These are phyloP conservation scores for Ophioninae sp. DNA, from an alignment of 2,888 invertebrate species.

Conservation along the genomic window DNA sequence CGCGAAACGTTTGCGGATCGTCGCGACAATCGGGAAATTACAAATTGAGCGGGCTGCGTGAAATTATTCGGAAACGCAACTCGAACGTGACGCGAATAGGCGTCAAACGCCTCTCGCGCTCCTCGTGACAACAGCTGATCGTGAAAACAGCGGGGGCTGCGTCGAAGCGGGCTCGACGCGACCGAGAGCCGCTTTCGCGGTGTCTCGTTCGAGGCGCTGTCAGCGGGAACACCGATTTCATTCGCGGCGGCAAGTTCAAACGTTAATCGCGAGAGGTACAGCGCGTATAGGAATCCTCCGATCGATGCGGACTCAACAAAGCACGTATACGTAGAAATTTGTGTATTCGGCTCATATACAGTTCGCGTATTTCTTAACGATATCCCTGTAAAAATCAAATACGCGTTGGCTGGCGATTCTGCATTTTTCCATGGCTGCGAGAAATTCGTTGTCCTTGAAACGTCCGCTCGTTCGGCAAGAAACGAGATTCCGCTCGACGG, in stretches of 20 bases:
- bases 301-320: background rate
- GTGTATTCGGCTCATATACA: constrained; percentile 64
- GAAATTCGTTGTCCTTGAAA: constrained; percentile 86
- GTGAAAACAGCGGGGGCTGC: no score
- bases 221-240: no score
- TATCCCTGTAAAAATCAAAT: constrained; percentile 88
- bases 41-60: background rate
- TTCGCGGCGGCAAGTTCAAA: no score
- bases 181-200: no score
- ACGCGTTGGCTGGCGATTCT: constrained; percentile 86
- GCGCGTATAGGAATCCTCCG: no score
- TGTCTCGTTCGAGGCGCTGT: no score
- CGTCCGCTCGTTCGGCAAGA: constrained; percentile 87
- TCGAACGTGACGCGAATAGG: no score
- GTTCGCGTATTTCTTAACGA: constrained; percentile 84
- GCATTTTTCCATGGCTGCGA: constrained; percentile 86
- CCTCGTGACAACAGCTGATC: no score
- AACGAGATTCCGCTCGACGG: constrained; percentile 83
- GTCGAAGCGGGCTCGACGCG: no score
- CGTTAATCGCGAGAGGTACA: no score
- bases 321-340: constrained; percentile 26
- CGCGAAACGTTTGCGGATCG: background rate
- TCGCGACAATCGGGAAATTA: no score
- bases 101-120: no score
- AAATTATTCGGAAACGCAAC: background rate